phyloP scores from a whole-genome alignment of 2,888 invertebrate genomes.

The Chrysomela aeneicollis region DNA sequence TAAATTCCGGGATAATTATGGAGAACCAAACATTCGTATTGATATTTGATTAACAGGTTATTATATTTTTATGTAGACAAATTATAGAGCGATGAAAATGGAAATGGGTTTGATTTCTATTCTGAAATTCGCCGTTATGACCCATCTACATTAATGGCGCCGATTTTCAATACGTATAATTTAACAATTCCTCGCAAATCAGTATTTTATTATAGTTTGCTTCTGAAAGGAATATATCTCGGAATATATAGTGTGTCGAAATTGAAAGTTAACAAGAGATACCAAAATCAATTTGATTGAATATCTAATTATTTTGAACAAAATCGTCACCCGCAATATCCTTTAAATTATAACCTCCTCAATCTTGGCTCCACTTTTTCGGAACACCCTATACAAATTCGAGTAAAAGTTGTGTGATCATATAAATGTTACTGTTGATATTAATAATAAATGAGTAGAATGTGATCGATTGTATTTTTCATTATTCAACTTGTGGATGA shows the following conservation, averaged over 20 bases:
- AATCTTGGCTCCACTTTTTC: no score
- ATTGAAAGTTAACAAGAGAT: no score
- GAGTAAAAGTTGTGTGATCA: no score
- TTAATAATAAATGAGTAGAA: no score
- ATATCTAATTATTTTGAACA: no score
- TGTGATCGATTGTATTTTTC: no score
- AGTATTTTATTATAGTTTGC: not conserved
- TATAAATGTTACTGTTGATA: no score
- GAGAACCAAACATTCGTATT: not conserved
- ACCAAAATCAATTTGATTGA: no score
- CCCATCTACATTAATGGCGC: not conserved
- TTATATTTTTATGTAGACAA: not conserved
- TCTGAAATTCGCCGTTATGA: not conserved
- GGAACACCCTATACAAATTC: no score
- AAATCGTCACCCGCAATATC: no score
- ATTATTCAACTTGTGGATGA: no score
- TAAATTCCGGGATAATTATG: constrained; percentile 16
- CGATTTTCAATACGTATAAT: not conserved
- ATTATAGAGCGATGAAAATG: not conserved
- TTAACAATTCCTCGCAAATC: not conserved
- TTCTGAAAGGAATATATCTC: not conserved
- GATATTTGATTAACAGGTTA: constrained; percentile 13
- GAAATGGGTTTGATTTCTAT: not conserved
- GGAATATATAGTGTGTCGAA: not conserved
- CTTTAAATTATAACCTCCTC: no score